A percentile compares a stretch with the other conserved stretches of the same genome.
Conservation (phyloP, 2,113 vertebrate genomes). For the Lates calcarifer region DNA sequence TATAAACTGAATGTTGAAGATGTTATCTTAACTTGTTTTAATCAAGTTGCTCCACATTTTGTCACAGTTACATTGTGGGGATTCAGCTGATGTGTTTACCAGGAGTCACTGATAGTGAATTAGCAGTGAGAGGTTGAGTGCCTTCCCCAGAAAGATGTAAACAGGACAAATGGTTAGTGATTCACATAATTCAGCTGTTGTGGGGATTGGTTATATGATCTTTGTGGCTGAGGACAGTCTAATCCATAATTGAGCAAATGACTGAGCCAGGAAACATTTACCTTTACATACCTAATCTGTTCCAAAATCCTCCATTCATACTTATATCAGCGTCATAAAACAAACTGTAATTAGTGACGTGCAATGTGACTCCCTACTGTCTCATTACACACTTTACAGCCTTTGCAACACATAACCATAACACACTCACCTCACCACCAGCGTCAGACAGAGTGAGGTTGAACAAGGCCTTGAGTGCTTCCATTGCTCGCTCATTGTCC, state of each 20-base stretch:
- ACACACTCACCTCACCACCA: slow-evolving; percentile 89
- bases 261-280: not conserved
- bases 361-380: not conserved
- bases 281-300: not conserved
- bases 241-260: not conserved
- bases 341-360: not conserved
- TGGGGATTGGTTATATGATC: not conserved
- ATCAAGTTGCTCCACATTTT: not conserved
- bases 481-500: slow-evolving; percentile 92
- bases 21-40: not conserved
- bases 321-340: not conserved
- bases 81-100: not conserved
- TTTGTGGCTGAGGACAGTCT: not conserved
- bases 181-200: not conserved
- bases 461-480: slow-evolving; percentile 96
- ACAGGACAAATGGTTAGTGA: not conserved
- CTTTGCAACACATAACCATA: not conserved
- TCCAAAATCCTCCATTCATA: not conserved
- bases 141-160: not conserved
- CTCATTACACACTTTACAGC: not conserved
- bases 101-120: not conserved
- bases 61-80: not conserved
- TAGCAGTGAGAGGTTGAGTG: not conserved
- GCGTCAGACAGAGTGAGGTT: slow-evolving; percentile 94
- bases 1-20: not conserved